phyloP scores from a whole-genome alignment of 2,797 vertebrate genomes.

The Bucorvus abyssinicus region DNA sequence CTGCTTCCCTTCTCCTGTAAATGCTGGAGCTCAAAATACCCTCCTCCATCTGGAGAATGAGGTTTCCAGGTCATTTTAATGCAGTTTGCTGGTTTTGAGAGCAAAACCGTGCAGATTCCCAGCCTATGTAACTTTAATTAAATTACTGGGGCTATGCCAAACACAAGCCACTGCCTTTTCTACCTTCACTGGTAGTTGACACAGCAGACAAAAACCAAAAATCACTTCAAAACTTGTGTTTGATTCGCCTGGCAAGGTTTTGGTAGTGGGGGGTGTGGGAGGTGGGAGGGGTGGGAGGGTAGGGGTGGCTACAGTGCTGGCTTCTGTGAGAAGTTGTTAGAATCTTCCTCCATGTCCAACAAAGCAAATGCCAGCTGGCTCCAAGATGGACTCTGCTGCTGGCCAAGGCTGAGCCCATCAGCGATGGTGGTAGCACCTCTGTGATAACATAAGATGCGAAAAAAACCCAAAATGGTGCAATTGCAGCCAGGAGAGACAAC shows the following conservation, averaged over 20 bases:
- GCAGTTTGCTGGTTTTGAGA: not conserved
- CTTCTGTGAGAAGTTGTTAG: not conserved
- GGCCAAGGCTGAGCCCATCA: not conserved
- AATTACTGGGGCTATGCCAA: not conserved
- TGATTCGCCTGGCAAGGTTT: not conserved
- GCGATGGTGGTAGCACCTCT: not conserved
- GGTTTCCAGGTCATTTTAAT: not conserved
- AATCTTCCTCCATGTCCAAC: not conserved
- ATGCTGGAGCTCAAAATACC: not conserved
- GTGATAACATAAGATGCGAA: not conserved
- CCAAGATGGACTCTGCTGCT: not conserved
- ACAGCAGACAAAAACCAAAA: not conserved
- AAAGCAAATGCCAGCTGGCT: not conserved
- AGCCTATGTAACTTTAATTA: not conserved
- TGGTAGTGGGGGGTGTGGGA: not conserved
- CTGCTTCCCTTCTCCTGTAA: not conserved
- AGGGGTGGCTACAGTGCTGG: too few relatives aligned
- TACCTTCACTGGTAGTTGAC: not conserved
- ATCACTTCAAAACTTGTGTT: not conserved
- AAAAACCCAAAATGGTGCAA: not conserved
- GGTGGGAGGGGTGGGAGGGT: too few relatives aligned
- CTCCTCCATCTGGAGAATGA: not conserved
- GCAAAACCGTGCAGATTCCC: not conserved
- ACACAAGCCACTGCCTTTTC: not conserved
- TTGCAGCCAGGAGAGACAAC: not conserved